These are phyloP conservation scores for Volucella inflata DNA, from an alignment of 2,888 invertebrate genomes.

Conservation along the genomic window DNA sequence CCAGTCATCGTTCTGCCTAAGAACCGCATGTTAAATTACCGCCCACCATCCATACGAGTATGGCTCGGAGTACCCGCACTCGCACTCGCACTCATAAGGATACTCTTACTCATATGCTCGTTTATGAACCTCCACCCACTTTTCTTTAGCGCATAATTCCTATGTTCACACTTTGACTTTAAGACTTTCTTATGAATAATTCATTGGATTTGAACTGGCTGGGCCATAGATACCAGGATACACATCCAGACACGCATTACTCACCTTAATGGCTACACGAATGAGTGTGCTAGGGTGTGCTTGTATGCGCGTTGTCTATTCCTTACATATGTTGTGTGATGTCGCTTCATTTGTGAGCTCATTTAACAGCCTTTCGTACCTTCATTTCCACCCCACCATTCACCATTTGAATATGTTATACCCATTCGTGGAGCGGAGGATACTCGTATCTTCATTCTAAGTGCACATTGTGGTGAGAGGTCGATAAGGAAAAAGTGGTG, in stretches of 20 bases:
- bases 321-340: slow-evolving; percentile 65
- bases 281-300: slow-evolving; percentile 19
- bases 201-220: slow-evolving; percentile 67
- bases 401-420: not conserved
- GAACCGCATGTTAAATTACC: slow-evolving; percentile 52
- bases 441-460: slow-evolving; percentile 15
- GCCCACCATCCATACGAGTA: slow-evolving; percentile 41
- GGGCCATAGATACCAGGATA: slow-evolving; percentile 65
- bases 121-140: not conserved
- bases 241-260: slow-evolving; percentile 72
- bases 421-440: slow-evolving; percentile 5
- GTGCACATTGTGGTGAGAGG: slow-evolving; percentile 25
- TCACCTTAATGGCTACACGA: slow-evolving; percentile 68
- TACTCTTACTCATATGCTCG: not conserved
- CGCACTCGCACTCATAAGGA: too few relatives aligned
- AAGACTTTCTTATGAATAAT: slow-evolving; percentile 75
- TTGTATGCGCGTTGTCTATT: not conserved
- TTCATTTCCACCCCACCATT: not conserved
- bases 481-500: slow-evolving; percentile 53
- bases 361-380: slow-evolving; percentile 58
- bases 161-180: slow-evolving; percentile 74
- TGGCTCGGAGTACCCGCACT: too few relatives aligned
- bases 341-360: slow-evolving; percentile 72
- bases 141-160: slow-evolving; percentile 65
- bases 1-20: slow-evolving; percentile 14